phyloP scores from a whole-genome alignment of 64 coral and sea anemone species.

The Astreopora myriophthalma region DNA sequence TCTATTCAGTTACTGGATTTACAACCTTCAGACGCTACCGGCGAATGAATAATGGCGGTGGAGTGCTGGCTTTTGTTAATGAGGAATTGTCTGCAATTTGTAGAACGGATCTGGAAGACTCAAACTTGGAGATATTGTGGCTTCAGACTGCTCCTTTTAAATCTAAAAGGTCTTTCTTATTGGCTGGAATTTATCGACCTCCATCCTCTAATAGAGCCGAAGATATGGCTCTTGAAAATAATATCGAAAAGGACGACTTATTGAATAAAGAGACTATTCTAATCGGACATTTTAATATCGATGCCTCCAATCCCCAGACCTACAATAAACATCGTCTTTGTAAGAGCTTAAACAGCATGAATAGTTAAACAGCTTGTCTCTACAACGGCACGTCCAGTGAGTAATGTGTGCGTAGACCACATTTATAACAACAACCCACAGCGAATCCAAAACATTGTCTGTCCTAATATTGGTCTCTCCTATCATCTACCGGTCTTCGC shows the following conservation, averaged over 20 bases:
- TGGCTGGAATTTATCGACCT: constrained; percentile 75
- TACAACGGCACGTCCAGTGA: constrained; percentile 58
- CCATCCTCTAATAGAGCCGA: constrained; percentile 60
- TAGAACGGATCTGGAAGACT: constrained; percentile 30
- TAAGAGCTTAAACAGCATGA: constrained; percentile 61
- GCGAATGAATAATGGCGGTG: neutral
- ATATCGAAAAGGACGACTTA: constrained; percentile 64
- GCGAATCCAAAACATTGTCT: constrained; percentile 25
- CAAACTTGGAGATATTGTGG: constrained; percentile 8
- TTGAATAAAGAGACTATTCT: constrained; percentile 64
- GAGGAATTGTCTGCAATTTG: neutral
- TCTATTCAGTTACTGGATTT: neutral
- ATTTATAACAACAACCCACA: constrained; percentile 71
- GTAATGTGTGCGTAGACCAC: constrained; percentile 74
- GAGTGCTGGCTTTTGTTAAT: constrained; percentile 13
- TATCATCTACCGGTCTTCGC: constrained; percentile 58
- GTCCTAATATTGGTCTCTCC: constrained; percentile 61
- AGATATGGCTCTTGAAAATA: constrained; percentile 44
- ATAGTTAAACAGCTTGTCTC: constrained; percentile 76
- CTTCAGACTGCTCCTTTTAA: constrained; percentile 75
- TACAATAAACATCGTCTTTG: constrained; percentile 66
- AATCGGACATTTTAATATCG: constrained; percentile 65
- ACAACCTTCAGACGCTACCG: neutral
- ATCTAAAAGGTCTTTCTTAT: constrained; percentile 57
- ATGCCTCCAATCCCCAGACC: constrained; percentile 22